Percentiles rank a stretch among this genome's conserved stretches.
Conservation (phyloP, 1,140 invertebrate species). For the Calephelis virginiensis region DNA sequence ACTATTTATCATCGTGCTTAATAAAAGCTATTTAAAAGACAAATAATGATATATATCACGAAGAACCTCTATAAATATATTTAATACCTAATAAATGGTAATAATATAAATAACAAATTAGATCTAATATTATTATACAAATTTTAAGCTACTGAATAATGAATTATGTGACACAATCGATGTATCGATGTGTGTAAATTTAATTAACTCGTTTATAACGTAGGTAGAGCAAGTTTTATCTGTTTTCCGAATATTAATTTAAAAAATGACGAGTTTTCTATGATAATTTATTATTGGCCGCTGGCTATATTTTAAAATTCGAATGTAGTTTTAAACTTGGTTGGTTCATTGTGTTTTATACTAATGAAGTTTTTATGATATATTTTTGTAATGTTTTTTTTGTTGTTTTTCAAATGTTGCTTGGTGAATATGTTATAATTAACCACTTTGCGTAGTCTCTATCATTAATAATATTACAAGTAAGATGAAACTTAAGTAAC, state of each 20-base stretch:
- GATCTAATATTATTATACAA: conserved; percentile 12
- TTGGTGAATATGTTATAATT: too few species aligned
- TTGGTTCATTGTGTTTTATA: conserved; percentile 8
- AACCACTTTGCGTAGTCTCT: too few species aligned
- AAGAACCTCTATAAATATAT: neutral
- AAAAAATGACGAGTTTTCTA: conserved; percentile 38
- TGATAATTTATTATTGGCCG: conserved; percentile 37
- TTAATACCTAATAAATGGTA: conserved; percentile 11
- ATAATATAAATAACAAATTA: conserved; percentile 18
- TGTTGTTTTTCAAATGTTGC: neutral
- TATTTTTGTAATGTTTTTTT: neutral
- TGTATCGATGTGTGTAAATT: conserved; percentile 36
- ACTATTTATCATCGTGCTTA: neutral
- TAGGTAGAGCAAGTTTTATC: conserved; percentile 39
- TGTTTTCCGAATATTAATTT: conserved; percentile 41
- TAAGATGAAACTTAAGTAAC: too few species aligned
- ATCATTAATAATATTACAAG: too few species aligned
- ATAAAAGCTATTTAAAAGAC: conserved; percentile 7
- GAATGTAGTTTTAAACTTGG: conserved; percentile 20
- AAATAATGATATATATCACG: conserved; percentile 1
- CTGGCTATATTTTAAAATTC: conserved; percentile 24
- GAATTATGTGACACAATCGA: conserved; percentile 18
- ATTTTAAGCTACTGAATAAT: conserved; percentile 19
- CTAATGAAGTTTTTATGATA: neutral
- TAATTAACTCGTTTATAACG: conserved; percentile 41